Conservation (phyloP, 2,113 vertebrate genomes). For the Protomyctophum bolini region DNA sequence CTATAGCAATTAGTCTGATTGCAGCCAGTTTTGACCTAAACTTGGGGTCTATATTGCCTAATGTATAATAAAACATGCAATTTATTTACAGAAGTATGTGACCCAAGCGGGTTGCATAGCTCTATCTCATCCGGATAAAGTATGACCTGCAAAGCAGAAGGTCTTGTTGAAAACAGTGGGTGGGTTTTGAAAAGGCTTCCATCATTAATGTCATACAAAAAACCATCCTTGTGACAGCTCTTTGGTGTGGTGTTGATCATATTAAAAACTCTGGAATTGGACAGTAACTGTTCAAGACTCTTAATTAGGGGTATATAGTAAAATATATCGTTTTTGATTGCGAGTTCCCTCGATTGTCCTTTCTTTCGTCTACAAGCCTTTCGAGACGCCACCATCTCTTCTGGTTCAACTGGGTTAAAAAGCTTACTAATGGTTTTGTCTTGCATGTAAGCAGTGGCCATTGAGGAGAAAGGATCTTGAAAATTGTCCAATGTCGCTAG, state of each 20-base stretch:
- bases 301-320: conserved; percentile 33
- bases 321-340: conserved; percentile 28
- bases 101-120: too few relatives aligned
- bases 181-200: conserved; percentile 16
- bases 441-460: conserved; percentile 22
- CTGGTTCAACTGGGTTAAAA: conserved; percentile 32
- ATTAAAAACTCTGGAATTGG: conserved; percentile 23
- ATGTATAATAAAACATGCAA: too few relatives aligned
- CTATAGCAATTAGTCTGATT: too few relatives aligned
- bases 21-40: too few relatives aligned
- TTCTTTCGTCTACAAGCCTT: conserved; percentile 24
- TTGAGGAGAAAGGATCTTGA: conserved; percentile 23
- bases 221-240: conserved; percentile 27
- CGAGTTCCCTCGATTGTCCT: conserved; percentile 20
- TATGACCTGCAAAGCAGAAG: conserved; percentile 28
- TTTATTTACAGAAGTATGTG: too few relatives aligned
- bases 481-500: conserved; percentile 18
- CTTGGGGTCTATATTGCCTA: too few relatives aligned
- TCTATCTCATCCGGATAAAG: conserved; percentile 30
- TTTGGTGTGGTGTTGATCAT: conserved; percentile 32
- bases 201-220: conserved; percentile 36
- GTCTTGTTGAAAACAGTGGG: conserved; percentile 23
- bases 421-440: conserved; percentile 19
- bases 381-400: conserved; percentile 22
- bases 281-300: too few relatives aligned